Evolutionary conservation across 2,113 vertebrate species (phyloP), one percentile per base, ranked within the genome.

Genomic region (Epinephelus cyanopodus): DNA sequence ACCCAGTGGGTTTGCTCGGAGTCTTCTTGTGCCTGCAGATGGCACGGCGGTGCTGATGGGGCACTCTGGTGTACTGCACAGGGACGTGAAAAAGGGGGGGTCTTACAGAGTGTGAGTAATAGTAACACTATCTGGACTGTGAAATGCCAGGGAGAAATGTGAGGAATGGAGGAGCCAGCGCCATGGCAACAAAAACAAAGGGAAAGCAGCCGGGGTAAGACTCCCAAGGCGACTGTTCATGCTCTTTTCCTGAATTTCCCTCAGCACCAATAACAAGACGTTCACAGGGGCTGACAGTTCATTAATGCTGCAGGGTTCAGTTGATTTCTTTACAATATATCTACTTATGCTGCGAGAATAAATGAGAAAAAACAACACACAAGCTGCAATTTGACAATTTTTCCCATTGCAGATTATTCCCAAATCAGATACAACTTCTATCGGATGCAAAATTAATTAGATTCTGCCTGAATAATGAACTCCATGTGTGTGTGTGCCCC

Each of bases 161-260:
- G 58, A 72, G 69, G 77, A 83, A 81, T 74, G 72, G 84, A 85
- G 77, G 78, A 87, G 71, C 85, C 54, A 72, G 76, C 25, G 42
- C 88, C 90, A 93, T 92, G 87, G 89, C 85, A 93, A 92, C 89
- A 45, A 82, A 91, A 91, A 92, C 77, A 90, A 92, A 89, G 11
- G 87, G 66, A 63, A 72, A 80, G 79, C 50, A 75, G 64, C 73
- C 18, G 58, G 17, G 78, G 80, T 72, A 39, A 87, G 79, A 82
- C 81, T 88, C 92, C 87, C 65, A 58, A 27, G 77, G 82, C 61
- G 3, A 70, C 73, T 82, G 79, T 77, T 84, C 71, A 37, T 86
- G 84, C 76, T 82, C 64, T 89, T 89, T 86, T 80, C 62, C 73
- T 86, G 71, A 68, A 80, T 85, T 89, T 85, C 76, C 58, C 82